phyloP scores from a whole-genome alignment of 2,888 invertebrate genomes.

The Drepana falcataria region DNA sequence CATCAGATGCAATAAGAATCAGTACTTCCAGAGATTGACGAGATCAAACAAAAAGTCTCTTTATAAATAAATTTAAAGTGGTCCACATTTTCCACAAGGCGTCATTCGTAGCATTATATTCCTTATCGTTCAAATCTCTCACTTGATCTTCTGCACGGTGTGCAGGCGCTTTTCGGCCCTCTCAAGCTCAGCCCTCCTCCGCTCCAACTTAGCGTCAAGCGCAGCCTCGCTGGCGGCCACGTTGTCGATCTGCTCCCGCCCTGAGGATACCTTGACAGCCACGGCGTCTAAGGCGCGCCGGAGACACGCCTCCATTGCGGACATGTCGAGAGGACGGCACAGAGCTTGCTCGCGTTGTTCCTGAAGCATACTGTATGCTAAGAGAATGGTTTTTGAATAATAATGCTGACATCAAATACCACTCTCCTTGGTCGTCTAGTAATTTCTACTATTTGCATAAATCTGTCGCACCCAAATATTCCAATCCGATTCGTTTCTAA shows the following conservation, averaged over 20 bases:
- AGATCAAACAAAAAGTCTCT: too few species aligned
- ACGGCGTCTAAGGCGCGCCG: conserved; percentile 85
- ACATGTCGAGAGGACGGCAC: conserved; percentile 89
- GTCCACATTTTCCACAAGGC: too few species aligned
- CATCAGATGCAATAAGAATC: too few species aligned
- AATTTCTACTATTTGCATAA: too few species aligned
- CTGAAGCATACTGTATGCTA: conserved; percentile 18
- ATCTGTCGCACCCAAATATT: too few species aligned
- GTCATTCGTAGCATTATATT: not conserved
- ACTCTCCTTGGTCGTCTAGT: too few species aligned
- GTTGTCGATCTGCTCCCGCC: conserved; percentile 87
- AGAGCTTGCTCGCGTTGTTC: conserved; percentile 88
- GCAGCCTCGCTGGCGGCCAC: conserved; percentile 93
- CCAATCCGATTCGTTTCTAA: too few species aligned
- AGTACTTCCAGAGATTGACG: too few species aligned
- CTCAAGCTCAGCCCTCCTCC: conserved; percentile 92
- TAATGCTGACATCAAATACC: too few species aligned
- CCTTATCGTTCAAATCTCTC: conserved; percentile 14
- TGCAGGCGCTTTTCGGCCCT: conserved; percentile 95
- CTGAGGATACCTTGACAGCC: conserved; percentile 84
- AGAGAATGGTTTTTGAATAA: not conserved
- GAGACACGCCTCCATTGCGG: conserved; percentile 88
- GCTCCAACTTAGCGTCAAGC: conserved; percentile 94
- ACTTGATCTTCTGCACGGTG: conserved; percentile 96
- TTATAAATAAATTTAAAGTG: too few species aligned